Evolutionary conservation across 2,797 vertebrate species (phyloP).

Genomic region (Phoeniculus purpureus): DNA sequence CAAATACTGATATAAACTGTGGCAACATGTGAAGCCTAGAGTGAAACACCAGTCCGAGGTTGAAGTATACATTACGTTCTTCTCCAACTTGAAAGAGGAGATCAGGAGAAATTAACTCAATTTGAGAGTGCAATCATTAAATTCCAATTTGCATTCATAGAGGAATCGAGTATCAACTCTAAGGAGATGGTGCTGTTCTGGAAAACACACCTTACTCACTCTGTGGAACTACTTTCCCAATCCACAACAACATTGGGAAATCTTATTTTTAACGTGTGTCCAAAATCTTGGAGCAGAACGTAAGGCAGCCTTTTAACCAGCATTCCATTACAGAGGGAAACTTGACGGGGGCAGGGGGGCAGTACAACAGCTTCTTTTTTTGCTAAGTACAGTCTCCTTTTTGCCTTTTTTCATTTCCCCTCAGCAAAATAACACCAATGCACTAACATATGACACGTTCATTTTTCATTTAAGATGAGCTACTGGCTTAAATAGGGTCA

Average conservation of each 20-base stretch:
- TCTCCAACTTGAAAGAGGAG: neutral
- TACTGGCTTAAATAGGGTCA: slow-evolving; percentile 34
- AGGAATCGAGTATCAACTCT: neutral
- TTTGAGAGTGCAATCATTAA: neutral
- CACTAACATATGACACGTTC: neutral
- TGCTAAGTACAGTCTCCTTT: neutral
- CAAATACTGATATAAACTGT: neutral
- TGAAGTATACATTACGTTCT: neutral
- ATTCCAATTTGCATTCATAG: neutral
- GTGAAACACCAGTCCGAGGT: neutral
- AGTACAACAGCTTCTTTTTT: neutral
- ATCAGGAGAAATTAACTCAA: neutral
- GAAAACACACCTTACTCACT: neutral
- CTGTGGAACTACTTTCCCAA: neutral
- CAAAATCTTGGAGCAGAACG: neutral
- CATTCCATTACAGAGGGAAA: neutral
- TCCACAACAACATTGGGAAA: neutral
- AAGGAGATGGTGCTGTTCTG: neutral
- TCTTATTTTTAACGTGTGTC: neutral
- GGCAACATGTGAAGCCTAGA: neutral
- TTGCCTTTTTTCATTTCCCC: neutral
- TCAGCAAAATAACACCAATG: neutral
- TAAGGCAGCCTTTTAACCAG: neutral
- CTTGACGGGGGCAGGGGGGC: neutral
- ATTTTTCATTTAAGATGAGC: neutral